phyloP scores from a whole-genome alignment of 1,140 invertebrate genomes.

The Meloidogyne exigua region DNA sequence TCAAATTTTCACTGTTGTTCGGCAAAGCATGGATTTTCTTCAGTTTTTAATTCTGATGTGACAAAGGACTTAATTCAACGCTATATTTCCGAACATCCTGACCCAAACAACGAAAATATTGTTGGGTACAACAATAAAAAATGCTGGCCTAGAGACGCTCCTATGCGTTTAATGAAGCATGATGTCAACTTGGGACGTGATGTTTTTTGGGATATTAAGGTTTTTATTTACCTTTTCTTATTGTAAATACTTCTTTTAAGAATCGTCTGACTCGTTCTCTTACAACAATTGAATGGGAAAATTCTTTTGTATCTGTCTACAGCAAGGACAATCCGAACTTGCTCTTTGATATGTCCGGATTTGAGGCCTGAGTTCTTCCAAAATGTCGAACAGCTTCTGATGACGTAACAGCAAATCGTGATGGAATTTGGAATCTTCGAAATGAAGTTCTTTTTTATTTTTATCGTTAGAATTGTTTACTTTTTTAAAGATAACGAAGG shows the following conservation, averaged over 20 bases:
- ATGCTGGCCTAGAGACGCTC: conserved; percentile 96
- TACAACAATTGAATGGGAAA: conserved; percentile 98
- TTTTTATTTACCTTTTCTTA: conserved; percentile 5
- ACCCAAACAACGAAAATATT: conserved; percentile 99
- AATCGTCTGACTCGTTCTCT: conserved; percentile 93
- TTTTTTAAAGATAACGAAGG: conserved; percentile 77
- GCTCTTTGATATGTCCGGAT: conserved; percentile 98
- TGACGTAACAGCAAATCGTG: conserved; percentile 84
- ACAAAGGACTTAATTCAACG: conserved; percentile 94
- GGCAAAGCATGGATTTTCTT: conserved; percentile 95
- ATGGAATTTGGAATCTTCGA: conserved; percentile 99
- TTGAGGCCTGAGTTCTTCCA: conserved; percentile 95
- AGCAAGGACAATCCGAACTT: conserved; percentile 99
- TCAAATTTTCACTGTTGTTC: conserved; percentile 89
- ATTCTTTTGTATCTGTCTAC: conserved; percentile 97
- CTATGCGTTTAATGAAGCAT: conserved; percentile 99
- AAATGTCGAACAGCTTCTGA: conserved; percentile 95
- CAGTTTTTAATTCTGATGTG: conserved; percentile 87
- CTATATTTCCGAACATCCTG: conserved; percentile 97
- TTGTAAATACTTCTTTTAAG: conserved; percentile 43
- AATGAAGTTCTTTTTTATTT: conserved; percentile 74
- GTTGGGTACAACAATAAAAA: conserved; percentile 99
- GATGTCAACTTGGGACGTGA: conserved; percentile 98
- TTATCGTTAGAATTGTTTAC: neutral
- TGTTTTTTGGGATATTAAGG: conserved; percentile 99